Evolutionary conservation across 2,113 vertebrate genomes (phyloP), one percentile per base, ranked within the genome.

Genomic region (Vulpes ferrilata): DNA sequence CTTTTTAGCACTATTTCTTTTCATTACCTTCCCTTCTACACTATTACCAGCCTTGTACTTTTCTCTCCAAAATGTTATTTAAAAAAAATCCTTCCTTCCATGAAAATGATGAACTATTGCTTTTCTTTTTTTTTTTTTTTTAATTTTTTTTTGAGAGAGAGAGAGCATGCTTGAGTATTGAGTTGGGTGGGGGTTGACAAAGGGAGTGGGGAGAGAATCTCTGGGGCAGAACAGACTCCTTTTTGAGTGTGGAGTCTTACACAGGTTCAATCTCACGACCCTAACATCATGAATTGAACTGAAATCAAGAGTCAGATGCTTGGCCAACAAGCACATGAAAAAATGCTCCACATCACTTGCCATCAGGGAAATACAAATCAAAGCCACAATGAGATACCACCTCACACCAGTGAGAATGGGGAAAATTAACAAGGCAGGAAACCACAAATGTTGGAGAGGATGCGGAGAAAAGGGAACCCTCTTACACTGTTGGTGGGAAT

Each of bases 151-250:
- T 69, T 19, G 8, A 69, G 32, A 16, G 8, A 69, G 67, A 35
- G 16, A 69, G 67, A 69, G 67, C 67, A n/a, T 17, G 19, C 67
- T 35, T 15, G 16, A 69, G 7, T 8, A 6, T 6, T 43, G 15
- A 16, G 32, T 43, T 43, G 1, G 5, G 12, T 15, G 2, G 2
- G 32, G 16, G 3, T 1, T 27, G 8, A 17, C 67, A 69, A 8
- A 69, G 67, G 32, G 67, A 69, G 32, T 1, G 17, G 8, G 32
- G 67, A 69, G 32, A 69, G 32, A 69, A 69, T 35, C 17, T n/a
- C 67, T 43, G 43, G 43, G 43, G 43, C 32, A 7, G 35, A 69
- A 17, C 32, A 69, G 32, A 69, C 67, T 69, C n/a, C 32, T 10
- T 1, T 4, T 69, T 69, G 32, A 69, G 67, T 35, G 32, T 35